Evolutionary conservation across 2,113 vertebrate species (phyloP).

Genomic region (Aptenodytes forsteri): DNA sequence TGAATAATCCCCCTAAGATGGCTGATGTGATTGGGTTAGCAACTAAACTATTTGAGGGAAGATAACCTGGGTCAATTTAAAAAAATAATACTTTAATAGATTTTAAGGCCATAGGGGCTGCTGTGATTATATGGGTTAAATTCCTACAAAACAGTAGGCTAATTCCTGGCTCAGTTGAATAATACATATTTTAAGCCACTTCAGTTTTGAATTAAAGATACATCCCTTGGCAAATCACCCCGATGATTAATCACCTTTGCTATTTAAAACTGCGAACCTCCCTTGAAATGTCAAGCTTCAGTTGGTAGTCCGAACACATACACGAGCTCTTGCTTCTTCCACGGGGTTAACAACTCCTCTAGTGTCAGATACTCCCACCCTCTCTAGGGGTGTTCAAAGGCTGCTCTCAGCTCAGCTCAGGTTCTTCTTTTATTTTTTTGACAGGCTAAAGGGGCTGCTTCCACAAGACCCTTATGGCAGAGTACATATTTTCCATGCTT

Average conservation of each 20-base stretch:
- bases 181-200: neutral
- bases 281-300: neutral
- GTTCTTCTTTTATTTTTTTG: neutral
- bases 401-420: neutral
- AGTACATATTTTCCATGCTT: neutral
- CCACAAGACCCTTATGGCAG: neutral
- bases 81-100: neutral
- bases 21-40: neutral
- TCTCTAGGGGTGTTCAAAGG: neutral
- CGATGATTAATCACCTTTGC: conserved; percentile 4
- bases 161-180: neutral
- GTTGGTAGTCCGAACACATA: neutral
- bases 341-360: neutral
- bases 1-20: neutral
- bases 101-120: neutral
- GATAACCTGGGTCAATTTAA: neutral
- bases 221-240: neutral
- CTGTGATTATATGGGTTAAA: conserved; percentile 9
- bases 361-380: neutral
- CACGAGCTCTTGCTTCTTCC: neutral
- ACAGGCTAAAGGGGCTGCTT: neutral
- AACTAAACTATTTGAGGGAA: neutral
- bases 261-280: neutral
- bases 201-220: neutral
- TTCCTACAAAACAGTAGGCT: neutral